These are phyloP conservation scores for Clinocottus analis DNA, from an alignment of 2,113 vertebrate genomes.

Conservation along the genomic window DNA sequence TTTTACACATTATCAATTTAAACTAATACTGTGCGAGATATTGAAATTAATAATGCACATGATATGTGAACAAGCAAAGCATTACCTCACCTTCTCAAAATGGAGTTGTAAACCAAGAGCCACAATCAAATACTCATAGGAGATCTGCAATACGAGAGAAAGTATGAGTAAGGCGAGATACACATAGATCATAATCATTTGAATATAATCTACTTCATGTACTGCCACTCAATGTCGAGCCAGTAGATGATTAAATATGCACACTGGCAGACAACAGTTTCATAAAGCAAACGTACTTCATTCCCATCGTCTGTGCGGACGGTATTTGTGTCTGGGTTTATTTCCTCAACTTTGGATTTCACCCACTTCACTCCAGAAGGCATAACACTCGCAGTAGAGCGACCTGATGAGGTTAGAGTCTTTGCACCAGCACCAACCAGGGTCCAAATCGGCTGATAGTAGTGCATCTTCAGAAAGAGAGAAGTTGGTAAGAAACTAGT, in stretches of 20 bases:
- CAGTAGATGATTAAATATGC: neutral
- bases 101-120: conserved; percentile 94
- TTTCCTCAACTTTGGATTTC: conserved; percentile 86
- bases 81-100: conserved; percentile 89
- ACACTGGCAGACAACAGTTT: neutral
- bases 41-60: neutral
- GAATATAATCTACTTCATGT: neutral
- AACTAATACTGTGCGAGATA: neutral
- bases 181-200: neutral
- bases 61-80: conserved; percentile 5
- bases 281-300: conserved; percentile 80
- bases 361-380: conserved; percentile 93
- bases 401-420: conserved; percentile 82
- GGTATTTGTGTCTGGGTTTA: conserved; percentile 90
- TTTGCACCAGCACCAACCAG: conserved; percentile 96
- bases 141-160: conserved; percentile 82
- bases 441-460: conserved; percentile 98
- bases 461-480: conserved; percentile 79
- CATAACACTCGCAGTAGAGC: conserved; percentile 86
- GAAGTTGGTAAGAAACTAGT: neutral
- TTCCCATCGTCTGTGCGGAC: conserved; percentile 85
- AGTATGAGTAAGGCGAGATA: neutral
- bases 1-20: neutral
- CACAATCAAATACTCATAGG: conserved; percentile 96
- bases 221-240: neutral